Conservation (phyloP, 2,888 invertebrate species). For the Caenorhabditis sinica region DNA sequence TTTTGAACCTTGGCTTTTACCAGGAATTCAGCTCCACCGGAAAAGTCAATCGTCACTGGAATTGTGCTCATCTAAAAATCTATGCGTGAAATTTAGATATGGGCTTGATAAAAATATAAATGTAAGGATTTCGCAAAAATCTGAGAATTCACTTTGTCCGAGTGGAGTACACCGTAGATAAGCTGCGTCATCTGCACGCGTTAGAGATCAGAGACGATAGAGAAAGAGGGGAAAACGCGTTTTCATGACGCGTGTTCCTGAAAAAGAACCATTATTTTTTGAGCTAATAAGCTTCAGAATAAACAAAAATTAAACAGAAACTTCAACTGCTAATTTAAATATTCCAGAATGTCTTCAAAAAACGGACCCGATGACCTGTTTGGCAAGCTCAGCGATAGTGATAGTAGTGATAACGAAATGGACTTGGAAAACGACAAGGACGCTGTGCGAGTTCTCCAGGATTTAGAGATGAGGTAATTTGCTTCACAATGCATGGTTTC, state of each 20-base stretch:
- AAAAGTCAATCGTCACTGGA: conserved; percentile 61
- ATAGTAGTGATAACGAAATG: conserved; percentile 63
- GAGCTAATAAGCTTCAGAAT: neutral
- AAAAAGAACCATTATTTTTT: conserved; percentile 2
- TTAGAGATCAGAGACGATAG: conserved; percentile 27
- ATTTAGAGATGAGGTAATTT: conserved; percentile 57
- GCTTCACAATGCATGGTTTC: neutral
- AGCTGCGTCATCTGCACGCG: neutral
- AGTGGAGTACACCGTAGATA: conserved; percentile 24
- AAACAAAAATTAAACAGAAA: too few relatives aligned
- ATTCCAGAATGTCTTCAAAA: conserved; percentile 19
- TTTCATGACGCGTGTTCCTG: conserved; percentile 45
- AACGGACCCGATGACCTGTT: conserved; percentile 44
- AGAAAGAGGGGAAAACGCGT: conserved; percentile 5
- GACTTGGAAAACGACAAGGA: conserved; percentile 16
- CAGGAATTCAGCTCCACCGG: conserved; percentile 66
- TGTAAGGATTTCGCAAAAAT: neutral
- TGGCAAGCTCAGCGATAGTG: conserved; percentile 71
- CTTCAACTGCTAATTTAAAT: neutral
- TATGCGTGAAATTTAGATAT: neutral
- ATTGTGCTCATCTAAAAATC: conserved; percentile 53
- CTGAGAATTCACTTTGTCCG: conserved; percentile 1
- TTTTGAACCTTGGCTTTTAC: conserved; percentile 63
- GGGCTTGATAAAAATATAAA: too few relatives aligned
- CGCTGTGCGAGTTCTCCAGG: conserved; percentile 10